Conservation (phyloP, 2,113 vertebrate genomes). For the Actinemys pallida region DNA sequence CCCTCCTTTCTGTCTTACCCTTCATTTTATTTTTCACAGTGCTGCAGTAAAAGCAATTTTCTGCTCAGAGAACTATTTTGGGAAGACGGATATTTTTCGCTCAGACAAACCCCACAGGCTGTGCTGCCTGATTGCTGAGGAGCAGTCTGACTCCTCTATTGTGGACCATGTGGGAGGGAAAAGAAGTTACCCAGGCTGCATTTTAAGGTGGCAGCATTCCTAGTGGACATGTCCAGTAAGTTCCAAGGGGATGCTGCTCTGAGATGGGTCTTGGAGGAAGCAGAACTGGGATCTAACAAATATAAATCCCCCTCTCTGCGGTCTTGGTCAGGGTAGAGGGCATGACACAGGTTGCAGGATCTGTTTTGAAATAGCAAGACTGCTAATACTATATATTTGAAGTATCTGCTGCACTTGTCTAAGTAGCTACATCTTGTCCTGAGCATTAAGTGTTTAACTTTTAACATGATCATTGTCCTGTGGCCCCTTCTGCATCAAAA, state of each 20-base stretch:
- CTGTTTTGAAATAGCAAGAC: neutral
- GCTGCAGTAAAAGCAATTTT: neutral
- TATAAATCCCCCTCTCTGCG: neutral
- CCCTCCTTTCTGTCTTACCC: neutral
- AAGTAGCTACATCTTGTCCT: neutral
- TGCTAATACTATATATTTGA: neutral
- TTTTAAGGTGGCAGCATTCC: neutral
- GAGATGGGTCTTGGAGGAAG: neutral
- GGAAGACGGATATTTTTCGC: neutral
- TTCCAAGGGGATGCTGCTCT: neutral
- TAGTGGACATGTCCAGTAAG: too few species aligned
- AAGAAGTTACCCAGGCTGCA: neutral
- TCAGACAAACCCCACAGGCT: neutral
- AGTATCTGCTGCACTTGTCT: neutral
- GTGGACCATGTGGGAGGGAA: neutral
- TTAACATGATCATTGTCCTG: rapidly evolving
- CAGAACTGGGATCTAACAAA: neutral
- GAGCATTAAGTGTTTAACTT: neutral
- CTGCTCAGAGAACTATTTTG: neutral
- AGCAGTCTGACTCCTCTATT: neutral
- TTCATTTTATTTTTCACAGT: neutral
- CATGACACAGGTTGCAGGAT: neutral
- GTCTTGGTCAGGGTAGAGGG: neutral
- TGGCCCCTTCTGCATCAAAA: slow-evolving; percentile 1
- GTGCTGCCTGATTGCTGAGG: neutral